phyloP scores from a whole-genome alignment of 1,140 invertebrate genomes.

The Hetaerina americana region DNA sequence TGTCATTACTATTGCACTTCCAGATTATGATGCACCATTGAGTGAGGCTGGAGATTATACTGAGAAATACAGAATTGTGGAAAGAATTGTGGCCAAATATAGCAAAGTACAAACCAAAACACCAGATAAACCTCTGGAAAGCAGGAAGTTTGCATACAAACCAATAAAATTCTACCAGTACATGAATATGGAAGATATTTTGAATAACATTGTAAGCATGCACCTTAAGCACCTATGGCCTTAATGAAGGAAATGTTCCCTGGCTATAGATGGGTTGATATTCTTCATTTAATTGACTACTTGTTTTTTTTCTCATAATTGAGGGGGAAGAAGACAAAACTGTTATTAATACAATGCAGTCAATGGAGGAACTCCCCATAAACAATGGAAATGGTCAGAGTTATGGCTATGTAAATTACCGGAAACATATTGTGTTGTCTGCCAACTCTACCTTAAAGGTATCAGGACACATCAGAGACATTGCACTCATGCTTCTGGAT shows the following conservation, averaged over 20 bases:
- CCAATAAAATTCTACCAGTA: slow-evolving; percentile 18
- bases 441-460: slow-evolving; percentile 24
- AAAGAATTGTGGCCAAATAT: slow-evolving; percentile 19
- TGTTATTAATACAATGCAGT: slow-evolving; percentile 15
- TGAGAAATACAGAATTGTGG: slow-evolving; percentile 28
- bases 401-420: slow-evolving; percentile 43
- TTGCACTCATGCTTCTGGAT: slow-evolving; percentile 35
- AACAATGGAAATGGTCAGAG: slow-evolving; percentile 38
- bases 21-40: slow-evolving; percentile 27
- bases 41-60: slow-evolving; percentile 36
- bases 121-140: slow-evolving; percentile 13
- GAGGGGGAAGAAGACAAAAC: slow-evolving; percentile 20
- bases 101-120: slow-evolving; percentile 22
- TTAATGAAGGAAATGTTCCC: not conserved
- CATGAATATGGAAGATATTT: slow-evolving; percentile 22
- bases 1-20: too few species aligned
- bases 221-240: too few species aligned
- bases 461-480: slow-evolving; percentile 34
- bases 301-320: not conserved
- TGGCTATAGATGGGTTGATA: too few species aligned
- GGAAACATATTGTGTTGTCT: slow-evolving; percentile 23
- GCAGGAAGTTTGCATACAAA: slow-evolving; percentile 16
- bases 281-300: not conserved
- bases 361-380: slow-evolving; percentile 45
- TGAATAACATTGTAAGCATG: slow-evolving; percentile 20